phyloP scores from a whole-genome alignment of 2,797 vertebrate genomes.

The Rallus crepitans region DNA sequence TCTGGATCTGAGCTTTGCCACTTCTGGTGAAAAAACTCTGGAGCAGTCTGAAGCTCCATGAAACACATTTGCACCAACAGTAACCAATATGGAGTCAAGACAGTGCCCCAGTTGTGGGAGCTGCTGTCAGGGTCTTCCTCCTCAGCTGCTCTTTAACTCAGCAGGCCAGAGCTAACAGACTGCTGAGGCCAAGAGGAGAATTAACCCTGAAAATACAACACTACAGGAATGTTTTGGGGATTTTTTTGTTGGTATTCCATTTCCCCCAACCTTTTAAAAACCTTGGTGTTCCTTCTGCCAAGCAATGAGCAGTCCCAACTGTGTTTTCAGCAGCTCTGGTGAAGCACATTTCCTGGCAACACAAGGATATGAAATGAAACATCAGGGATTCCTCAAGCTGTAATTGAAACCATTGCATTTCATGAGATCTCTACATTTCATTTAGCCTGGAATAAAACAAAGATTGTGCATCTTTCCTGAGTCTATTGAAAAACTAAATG shows the following conservation, averaged over 20 bases:
- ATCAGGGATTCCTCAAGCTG: background rate
- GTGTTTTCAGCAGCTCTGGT: background rate
- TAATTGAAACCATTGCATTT: background rate
- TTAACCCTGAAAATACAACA: background rate
- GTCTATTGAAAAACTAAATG: background rate
- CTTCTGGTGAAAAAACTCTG: background rate
- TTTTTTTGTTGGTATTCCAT: background rate
- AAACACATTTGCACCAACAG: background rate
- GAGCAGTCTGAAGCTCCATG: background rate
- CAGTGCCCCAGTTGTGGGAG: background rate
- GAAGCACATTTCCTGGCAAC: background rate
- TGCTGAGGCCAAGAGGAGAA: background rate
- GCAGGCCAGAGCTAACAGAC: background rate
- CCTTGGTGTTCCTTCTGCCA: background rate
- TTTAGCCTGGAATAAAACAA: constrained; percentile 10
- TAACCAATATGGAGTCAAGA: background rate
- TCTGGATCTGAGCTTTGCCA: background rate
- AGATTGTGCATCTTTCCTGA: background rate
- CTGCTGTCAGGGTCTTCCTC: background rate
- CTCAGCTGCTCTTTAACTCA: background rate
- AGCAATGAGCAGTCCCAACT: background rate
- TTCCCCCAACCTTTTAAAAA: background rate
- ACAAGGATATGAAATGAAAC: background rate
- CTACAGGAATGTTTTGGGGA: background rate
- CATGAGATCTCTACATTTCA: background rate